phyloP scores from a whole-genome alignment of 2,888 invertebrate genomes.

The Microctonus aethiopoides region DNA sequence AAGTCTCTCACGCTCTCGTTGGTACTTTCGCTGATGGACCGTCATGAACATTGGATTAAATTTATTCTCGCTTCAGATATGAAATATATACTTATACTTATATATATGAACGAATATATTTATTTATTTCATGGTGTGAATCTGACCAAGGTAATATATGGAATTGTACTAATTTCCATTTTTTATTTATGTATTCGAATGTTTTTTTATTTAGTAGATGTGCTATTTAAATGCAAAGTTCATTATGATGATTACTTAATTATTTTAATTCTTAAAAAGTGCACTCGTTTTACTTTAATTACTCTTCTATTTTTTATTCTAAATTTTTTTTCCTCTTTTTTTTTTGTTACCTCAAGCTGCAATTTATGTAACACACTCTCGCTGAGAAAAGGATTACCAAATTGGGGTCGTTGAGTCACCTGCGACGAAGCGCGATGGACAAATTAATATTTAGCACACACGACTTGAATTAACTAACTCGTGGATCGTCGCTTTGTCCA shows the following conservation, averaged over 20 bases:
- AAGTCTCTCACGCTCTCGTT: slow-evolving; percentile 53
- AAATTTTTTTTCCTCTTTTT: no score
- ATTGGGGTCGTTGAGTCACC: not conserved
- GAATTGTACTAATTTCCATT: not conserved
- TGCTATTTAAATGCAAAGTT: not conserved
- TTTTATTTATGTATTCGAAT: not conserved
- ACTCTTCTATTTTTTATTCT: not conserved
- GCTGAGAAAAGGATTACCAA: not conserved
- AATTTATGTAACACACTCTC: not conserved
- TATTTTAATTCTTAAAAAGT: not conserved
- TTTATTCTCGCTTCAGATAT: not conserved
- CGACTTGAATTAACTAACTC: slow-evolving; percentile 1
- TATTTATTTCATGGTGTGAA: no score
- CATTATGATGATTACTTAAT: not conserved
- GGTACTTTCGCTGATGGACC: slow-evolving; percentile 14
- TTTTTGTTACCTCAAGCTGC: not conserved
- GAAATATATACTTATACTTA: no score
- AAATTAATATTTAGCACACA: slow-evolving; percentile 28
- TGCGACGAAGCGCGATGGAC: not conserved
- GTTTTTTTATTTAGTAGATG: not conserved
- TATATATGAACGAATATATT: no score
- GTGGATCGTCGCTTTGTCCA: not conserved
- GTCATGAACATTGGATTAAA: slow-evolving; percentile 3
- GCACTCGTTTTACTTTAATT: slow-evolving; percentile 10
- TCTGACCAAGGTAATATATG: no score